Percentiles rank a stretch among this genome's conserved stretches.
Evolutionary conservation across 1,140 invertebrate genomes (phyloP).

Genomic region (Calliphora vicina): DNA sequence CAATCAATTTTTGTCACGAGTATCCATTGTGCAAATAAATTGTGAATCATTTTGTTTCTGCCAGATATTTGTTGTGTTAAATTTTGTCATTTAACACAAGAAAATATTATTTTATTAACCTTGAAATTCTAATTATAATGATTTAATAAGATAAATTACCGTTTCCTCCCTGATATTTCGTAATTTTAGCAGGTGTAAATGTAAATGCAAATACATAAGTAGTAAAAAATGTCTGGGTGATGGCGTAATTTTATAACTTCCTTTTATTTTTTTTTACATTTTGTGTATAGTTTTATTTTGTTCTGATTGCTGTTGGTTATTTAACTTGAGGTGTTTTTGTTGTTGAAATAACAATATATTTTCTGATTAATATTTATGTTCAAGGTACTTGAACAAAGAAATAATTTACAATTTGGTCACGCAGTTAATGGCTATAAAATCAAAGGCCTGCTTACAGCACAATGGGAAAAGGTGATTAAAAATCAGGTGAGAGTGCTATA

Average conservation of each 20-base stretch:
- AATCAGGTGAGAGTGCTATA: no score
- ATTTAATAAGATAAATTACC: neutral
- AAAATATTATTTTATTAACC: neutral
- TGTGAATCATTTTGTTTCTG: neutral
- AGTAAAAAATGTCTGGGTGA: neutral
- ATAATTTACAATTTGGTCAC: conserved; percentile 13
- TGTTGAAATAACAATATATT: neutral
- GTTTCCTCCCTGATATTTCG: neutral
- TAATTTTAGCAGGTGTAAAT: neutral
- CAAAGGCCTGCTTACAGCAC: neutral
- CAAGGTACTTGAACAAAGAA: neutral
- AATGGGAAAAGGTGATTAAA: neutral
- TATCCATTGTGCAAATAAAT: neutral
- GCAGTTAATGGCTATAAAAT: neutral
- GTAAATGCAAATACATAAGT: neutral
- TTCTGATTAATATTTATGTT: conserved; percentile 4
- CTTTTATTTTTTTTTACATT: neutral
- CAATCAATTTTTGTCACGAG: neutral
- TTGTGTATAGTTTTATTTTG: neutral
- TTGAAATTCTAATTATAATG: neutral
- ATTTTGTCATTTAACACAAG: neutral
- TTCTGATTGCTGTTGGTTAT: neutral
- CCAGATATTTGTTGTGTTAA: neutral
- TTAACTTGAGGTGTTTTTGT: neutral
- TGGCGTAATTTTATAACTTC: neutral